phyloP scores from a whole-genome alignment of 2,797 vertebrate species.

The Tarsius wallacei region DNA sequence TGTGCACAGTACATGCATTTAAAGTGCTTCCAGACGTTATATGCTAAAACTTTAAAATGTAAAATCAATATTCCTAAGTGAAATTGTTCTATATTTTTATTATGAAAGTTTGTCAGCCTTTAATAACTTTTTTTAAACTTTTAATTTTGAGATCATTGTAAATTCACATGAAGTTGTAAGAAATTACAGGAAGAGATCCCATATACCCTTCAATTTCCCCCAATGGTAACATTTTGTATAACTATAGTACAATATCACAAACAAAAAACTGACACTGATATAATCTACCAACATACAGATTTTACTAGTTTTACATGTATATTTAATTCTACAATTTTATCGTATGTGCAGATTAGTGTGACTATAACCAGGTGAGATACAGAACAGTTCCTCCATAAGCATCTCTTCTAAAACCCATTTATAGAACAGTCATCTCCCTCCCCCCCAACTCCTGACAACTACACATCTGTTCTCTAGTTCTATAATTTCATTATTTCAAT shows the following conservation, averaged over 20 bases:
- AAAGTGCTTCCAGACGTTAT: neutral
- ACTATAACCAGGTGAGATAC: neutral
- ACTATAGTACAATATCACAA: neutral
- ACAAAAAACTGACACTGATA: neutral
- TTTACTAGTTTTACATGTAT: neutral
- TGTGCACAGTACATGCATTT: neutral
- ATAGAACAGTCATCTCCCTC: neutral
- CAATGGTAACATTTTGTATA: neutral
- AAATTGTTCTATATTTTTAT: neutral
- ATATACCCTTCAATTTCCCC: neutral
- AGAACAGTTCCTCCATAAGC: neutral
- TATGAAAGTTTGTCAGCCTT: neutral
- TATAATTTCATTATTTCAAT: conserved; percentile 45
- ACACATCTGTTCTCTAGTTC: conserved; percentile 21
- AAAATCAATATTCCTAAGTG: neutral
- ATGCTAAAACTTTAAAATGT: conserved; percentile 30
- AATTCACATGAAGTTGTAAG: neutral
- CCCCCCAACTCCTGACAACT: neutral
- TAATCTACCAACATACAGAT: neutral
- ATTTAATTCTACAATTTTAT: neutral
- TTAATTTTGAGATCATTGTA: neutral
- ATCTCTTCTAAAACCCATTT: neutral
- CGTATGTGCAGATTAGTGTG: neutral
- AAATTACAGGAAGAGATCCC: neutral
- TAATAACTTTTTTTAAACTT: neutral